These are phyloP conservation scores for Drosophila flavopinicola DNA, from an alignment of 2,888 invertebrate species.

Conservation along the genomic window DNA sequence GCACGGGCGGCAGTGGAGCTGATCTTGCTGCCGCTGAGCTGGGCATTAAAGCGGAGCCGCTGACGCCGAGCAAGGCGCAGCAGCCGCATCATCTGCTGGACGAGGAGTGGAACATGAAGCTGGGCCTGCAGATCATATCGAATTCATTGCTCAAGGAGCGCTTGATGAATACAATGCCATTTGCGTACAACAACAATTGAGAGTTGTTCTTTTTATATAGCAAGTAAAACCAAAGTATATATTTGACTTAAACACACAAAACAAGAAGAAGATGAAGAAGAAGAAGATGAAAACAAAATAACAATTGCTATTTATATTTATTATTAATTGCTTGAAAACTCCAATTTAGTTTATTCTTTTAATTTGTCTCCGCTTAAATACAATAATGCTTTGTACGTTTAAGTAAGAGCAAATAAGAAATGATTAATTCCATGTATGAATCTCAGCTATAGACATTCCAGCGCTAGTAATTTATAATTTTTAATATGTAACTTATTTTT, in stretches of 20 bases:
- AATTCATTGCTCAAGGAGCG: conserved; percentile 84
- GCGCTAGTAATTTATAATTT: conserved; percentile 26
- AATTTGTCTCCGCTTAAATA: conserved; percentile 36
- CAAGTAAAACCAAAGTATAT: conserved; percentile 46
- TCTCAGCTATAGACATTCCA: conserved; percentile 54
- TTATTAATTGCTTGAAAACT: conserved; percentile 23
- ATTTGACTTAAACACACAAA: conserved; percentile 22
- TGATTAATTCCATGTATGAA: conserved; percentile 29
- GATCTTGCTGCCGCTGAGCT: conserved; percentile 42
- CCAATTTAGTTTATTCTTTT: conserved; percentile 29
- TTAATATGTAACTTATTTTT: conserved; percentile 49
- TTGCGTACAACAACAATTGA: conserved; percentile 84
- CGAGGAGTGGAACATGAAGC: conserved; percentile 84
- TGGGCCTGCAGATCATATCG: conserved; percentile 84
- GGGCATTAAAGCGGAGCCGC: conserved; percentile 69
- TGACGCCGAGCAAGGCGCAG: conserved; percentile 68
- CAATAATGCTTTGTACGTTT: conserved; percentile 19
- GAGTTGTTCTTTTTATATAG: conserved; percentile 15
- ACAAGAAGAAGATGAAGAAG: conserved; percentile 1
- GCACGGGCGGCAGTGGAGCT: conserved; percentile 5
- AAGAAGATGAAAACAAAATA: too few species aligned
- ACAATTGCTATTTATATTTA: conserved; percentile 43
- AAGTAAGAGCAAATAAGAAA: neutral
- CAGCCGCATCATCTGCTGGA: conserved; percentile 69
- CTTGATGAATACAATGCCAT: conserved; percentile 84